A percentile compares a stretch with the other conserved stretches of the same genome.
phyloP scores from a whole-genome alignment of 2,797 vertebrate species.

The Apodemus agrarius region DNA sequence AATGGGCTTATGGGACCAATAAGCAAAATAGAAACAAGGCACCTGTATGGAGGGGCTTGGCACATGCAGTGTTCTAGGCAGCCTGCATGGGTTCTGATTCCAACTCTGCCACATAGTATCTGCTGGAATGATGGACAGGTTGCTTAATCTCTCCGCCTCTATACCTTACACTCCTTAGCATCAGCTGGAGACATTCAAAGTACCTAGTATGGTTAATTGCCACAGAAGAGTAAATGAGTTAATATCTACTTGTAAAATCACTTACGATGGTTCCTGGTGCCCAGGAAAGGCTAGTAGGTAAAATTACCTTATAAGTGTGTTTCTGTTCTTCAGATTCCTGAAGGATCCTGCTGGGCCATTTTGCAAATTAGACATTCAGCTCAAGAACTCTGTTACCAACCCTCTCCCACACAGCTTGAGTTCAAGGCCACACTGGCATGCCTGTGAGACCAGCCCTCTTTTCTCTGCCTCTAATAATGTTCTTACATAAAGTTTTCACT shows the following conservation, averaged over 20 bases:
- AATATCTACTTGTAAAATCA: slow-evolving; percentile 52
- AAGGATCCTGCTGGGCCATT: neutral
- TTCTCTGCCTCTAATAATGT: neutral
- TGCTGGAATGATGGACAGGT: neutral
- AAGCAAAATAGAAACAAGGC: neutral
- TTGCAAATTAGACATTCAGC: slow-evolving; percentile 30
- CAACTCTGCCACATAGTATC: neutral
- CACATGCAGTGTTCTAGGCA: neutral
- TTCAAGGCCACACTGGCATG: neutral
- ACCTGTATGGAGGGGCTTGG: neutral
- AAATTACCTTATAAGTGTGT: slow-evolving; percentile 3
- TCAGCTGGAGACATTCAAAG: neutral
- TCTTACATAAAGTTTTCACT: neutral
- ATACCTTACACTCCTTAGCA: neutral
- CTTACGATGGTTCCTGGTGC: neutral
- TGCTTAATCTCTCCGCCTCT: neutral
- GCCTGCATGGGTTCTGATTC: neutral
- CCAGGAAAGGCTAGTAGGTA: neutral
- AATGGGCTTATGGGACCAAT: neutral
- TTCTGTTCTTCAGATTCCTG: slow-evolving; percentile 30
- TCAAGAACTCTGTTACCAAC: neutral
- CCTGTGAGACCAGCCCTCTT: neutral
- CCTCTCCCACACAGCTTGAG: neutral
- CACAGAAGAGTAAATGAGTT: neutral
- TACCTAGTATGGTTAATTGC: neutral